Base-by-base conservation (phyloP, 2,113 vertebrate species). In the Paracyprichromis sp. region DNA sequence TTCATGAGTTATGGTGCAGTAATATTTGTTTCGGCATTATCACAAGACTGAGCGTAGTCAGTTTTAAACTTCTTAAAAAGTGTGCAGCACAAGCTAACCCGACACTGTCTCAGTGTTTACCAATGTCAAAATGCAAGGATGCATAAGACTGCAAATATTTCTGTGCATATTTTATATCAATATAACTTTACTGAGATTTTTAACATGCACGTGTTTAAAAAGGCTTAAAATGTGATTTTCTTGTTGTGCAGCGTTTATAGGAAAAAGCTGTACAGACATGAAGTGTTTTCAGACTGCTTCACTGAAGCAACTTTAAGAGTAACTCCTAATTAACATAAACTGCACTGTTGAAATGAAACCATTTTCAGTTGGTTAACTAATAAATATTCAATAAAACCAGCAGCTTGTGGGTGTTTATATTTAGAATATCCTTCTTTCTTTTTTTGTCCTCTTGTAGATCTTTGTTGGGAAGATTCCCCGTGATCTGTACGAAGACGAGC, bases 381-480 rank as follows among this genome's bases (percentile, higher is more conserved):
- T 69, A 69, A 69, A 38, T 69, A 38, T 38, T 38, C 10, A 69
- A 21, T 66, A 38, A 21, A 38, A 66, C 34, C 10, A 21, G 63
- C 12, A 21, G 19, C 19, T 13, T 21, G 34, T 69, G 7, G 19
- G 34, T 38, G 61, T 38, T 69, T 8, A 38, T 38, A 38, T 69
- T 69, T n/a, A 69, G 34, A 69, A 21, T 69, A 21, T 66, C 4
- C 61, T 66, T 38, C 10, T 66, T 38, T 66, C 34, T 38, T 66
- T 66, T 66, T 66, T 38, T n/a, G 61, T 38, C 34, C 11, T 38
- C 19, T 21, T 38, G 19, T 50, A 99, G 99, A 98, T 99, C 91
- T 99, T 99, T 94, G 98, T 99, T 12, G 99, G 99, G 56, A 99
- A 99, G 95, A 99, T 99, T 93, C 98, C 99, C 9, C 97, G 98